phyloP scores from a whole-genome alignment of 2,113 vertebrate species.

The Myxocyprinus asiaticus region DNA sequence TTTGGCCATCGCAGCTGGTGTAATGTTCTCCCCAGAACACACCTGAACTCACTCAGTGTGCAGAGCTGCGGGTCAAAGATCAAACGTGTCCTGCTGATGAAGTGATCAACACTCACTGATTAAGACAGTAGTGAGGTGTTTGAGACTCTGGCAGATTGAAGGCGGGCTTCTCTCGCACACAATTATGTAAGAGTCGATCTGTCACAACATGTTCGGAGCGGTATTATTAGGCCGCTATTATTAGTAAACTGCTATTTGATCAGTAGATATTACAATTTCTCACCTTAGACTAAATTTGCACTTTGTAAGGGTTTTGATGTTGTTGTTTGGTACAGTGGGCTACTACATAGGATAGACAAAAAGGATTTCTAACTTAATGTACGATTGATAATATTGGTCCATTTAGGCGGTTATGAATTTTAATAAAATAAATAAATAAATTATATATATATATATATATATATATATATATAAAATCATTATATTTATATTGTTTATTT shows the following conservation, averaged over 20 bases:
- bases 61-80: constrained; percentile 21
- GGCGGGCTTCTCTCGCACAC: neutral
- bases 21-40: neutral
- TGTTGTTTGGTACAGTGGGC: too few species aligned
- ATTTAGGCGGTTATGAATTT: too few species aligned
- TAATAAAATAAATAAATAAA: too few species aligned
- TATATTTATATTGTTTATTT: too few species aligned
- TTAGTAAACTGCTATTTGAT: neutral
- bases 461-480: too few species aligned
- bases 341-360: too few species aligned
- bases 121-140: neutral
- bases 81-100: neutral
- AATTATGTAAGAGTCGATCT: neutral
- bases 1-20: constrained; percentile 53
- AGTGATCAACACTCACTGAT: neutral
- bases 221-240: constrained; percentile 12
- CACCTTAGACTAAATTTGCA: too few species aligned
- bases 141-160: neutral
- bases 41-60: neutral
- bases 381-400: too few species aligned
- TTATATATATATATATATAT: too few species aligned
- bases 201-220: neutral
- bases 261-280: neutral
- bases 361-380: too few species aligned
- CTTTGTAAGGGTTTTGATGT: too few species aligned